Evolutionary conservation across 2,113 vertebrate genomes (phyloP), one percentile per base, ranked within the genome.

Genomic region (Emydura subglobosa): DNA sequence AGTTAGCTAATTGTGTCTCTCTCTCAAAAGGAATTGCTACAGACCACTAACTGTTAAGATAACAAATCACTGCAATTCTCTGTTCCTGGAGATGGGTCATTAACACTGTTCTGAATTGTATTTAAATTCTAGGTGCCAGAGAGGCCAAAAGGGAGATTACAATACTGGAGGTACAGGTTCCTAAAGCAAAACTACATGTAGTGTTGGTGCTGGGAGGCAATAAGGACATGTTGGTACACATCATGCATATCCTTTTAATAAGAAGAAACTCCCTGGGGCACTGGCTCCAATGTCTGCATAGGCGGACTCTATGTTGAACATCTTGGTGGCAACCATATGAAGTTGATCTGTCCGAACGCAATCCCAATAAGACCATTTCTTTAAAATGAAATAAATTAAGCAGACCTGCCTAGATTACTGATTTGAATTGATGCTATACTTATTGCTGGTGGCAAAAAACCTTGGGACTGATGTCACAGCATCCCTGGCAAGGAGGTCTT

Each of bases 21-120:
- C 95, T 96, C 85, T 72, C 91, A 79, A 96, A 96, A 96, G 93
- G 89, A 96, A 97, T 95, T 97, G 95, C 96, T 96, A 96, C 96
- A 97, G 96, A 95, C 85, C 85, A 91, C 96, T 96, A 95, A 97
- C 96, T 97, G 95, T 96, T 96, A 96, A 97, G 96, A 97, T 96
- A 96, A 97, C 90, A 93, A 97, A 96, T 92, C 95, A 96, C 87
- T 92, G 94, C 96, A 96, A 82, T 95, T 96, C 96, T 87, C 89
- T 42, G 92, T 54, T 1, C 92, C 88, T 97, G 96, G 97, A 97
- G 94, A 94, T 31, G 89, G 96, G 96, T 95, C 96, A 97, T 96
- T 95, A 96, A 96, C 87, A 89, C 92, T 88, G 93, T 91, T 94
- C 96, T 97, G 96, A 97, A 97, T 95, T 96, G 94, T 88, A 84